Percentiles rank a stretch among this genome's conserved stretches.
Conservation (phyloP, 2,797 vertebrate genomes). For the Simalia tracyae region DNA sequence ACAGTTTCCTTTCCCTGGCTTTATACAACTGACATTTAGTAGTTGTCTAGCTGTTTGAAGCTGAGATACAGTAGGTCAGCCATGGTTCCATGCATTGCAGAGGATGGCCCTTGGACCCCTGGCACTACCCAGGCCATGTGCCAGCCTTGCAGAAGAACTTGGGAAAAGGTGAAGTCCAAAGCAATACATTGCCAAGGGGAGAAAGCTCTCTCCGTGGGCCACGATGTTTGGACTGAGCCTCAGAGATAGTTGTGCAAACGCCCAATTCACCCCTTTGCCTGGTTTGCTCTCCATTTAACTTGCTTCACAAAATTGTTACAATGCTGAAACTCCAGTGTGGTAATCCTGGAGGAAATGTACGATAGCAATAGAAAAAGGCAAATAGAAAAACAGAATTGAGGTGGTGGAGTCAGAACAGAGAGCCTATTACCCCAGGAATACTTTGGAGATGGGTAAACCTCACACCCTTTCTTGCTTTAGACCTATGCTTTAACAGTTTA, state of each 20-base stretch:
- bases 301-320: neutral
- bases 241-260: neutral
- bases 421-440: neutral
- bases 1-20: neutral
- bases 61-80: neutral
- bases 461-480: neutral
- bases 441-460: neutral
- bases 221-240: neutral
- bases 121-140: neutral
- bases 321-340: neutral
- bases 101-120: neutral
- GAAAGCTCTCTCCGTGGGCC: neutral
- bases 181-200: neutral
- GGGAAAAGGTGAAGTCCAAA: neutral
- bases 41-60: neutral
- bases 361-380: neutral
- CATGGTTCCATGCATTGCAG: neutral
- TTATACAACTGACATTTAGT: neutral
- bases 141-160: neutral
- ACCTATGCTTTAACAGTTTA: neutral
- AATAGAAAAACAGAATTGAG: neutral
- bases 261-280: neutral
- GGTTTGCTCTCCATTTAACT: neutral
- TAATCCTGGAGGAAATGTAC: neutral
- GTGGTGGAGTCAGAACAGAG: neutral